Base-by-base conservation (phyloP, 2,797 vertebrate genomes). In the Psittacula echo region DNA sequence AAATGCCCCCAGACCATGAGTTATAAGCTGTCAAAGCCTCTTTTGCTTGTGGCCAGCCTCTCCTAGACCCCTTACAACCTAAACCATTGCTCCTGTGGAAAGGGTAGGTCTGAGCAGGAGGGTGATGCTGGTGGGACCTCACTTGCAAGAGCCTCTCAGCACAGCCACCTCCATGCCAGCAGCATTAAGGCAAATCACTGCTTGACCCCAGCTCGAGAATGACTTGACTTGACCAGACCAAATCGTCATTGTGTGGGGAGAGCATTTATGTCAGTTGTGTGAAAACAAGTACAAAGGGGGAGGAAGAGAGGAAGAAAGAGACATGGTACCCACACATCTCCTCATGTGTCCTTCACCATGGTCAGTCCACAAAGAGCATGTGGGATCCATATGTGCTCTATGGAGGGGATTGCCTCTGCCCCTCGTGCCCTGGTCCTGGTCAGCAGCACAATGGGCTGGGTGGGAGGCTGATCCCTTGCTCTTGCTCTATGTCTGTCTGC, bases 131-230 rank as follows among this genome's bases (percentile, higher is more conserved):
- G n/a, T 50, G 50, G 66, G 9, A 45, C 29, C 48, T 84, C 47
- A 5, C 6, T 29, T 72, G 22, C 71, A 54, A 68, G 34, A 77
- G 61, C 44, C 62, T 79, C 60, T 39, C 29, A 41, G 47, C 48
- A 4, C 2, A 0, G 66, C 1, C 1, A 60, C 11, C 65, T 29
- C 26, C 0, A 1, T 54, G 83, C 80, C 93, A 87, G 83, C 90
- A 81, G 73, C 77, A 32, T 70, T 29, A 72, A 82, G 87, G 89
- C 56, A 66, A 87, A 96, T 86, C 90, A 34, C 70, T 5, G 37
- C 90, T 80, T 87, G 90, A 84, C 30, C 80, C 83, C 80, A 37
- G 94, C 86, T 85, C 4, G 8, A 85, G 87, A 82, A 85, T 89
- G 92, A 78, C 95, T 85, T 79, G 73, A 12, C 90, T 88, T 94